phyloP scores from a whole-genome alignment of 2,797 vertebrate species.

The Phoeniculus purpureus region DNA sequence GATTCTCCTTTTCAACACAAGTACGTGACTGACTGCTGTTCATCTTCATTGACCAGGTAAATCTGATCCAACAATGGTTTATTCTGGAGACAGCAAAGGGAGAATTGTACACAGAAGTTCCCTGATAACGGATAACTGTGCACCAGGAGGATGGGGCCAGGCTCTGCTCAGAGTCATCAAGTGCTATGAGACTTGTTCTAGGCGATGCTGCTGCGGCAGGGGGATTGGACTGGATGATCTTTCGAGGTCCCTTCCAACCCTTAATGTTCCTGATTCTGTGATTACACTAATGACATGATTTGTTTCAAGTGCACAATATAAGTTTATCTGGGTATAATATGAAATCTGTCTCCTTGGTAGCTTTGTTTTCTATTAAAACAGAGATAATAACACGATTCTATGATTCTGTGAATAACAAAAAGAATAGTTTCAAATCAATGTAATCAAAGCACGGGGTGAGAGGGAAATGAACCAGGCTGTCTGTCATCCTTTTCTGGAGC shows the following conservation, averaged over 20 bases:
- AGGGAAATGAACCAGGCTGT: not conserved
- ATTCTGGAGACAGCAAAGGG: not conserved
- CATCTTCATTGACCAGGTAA: not conserved
- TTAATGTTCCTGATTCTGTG: no score
- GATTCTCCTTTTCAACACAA: not conserved
- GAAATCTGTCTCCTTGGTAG: not conserved
- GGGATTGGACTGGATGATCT: no score
- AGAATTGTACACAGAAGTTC: not conserved
- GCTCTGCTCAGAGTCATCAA: no score
- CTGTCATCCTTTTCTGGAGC: not conserved
- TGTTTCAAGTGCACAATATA: not conserved
- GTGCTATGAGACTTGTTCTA: no score
- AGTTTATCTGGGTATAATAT: not conserved
- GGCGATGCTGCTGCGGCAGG: no score
- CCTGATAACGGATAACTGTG: no score
- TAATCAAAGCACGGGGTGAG: not conserved
- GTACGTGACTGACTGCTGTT: not conserved
- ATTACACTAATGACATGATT: not conserved
- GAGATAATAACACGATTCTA: not conserved
- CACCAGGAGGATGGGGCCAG: no score
- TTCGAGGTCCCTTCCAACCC: no score
- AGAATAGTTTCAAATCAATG: not conserved
- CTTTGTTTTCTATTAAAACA: not conserved
- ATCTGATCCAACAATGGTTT: not conserved
- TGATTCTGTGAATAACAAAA: no score